Base-by-base conservation (phyloP, 2,888 invertebrate genomes). In the Podotricha telesiphe region DNA sequence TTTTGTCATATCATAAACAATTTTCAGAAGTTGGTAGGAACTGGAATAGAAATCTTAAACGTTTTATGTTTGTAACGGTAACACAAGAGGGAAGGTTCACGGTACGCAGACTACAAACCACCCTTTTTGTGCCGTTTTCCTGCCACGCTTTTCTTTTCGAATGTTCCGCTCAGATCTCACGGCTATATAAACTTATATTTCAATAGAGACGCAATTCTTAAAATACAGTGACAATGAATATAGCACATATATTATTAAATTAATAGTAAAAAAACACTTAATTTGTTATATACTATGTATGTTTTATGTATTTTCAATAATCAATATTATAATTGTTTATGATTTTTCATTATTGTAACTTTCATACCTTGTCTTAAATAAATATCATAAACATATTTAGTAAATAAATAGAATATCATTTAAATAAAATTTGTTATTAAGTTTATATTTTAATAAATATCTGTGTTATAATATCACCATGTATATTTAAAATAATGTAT, bases 121-220 rank as follows among this genome's bases (percentile, higher is more conserved):
- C 81, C 83, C 83, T 86, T 87, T 88, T 88, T 89, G 83, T 83
- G 78, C 82, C 79, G 81, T 84, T 88, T 87, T 87, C 85, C 86
- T 86, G 84, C 81, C 85, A 84, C 81, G 84, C 82, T 87, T 87
- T 84, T 83, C 84, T 86, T 86, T 87, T 85, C 84, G 82, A 80
- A 82, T 82, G 78, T 79, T 74, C 74, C 81, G 78, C 71, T 86
- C 84, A 79, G 69, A 78, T 85, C 77, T 66, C 65, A 69, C 70
- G 68, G 68, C 68, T 59, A 65, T 72, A 69, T 53, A 62, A 78
- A 80, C 77, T 71, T 34, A 50, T 20, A 34, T 20, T 48, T 20
- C 75, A 66, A 50, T 80, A 65, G 80, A 81, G 79, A 63, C 37
- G 75, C 65, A 69, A 5, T 34, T 17, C 28, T 65, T 20, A 37